phyloP scores from a whole-genome alignment of 2,888 invertebrate genomes.

The Julus scandinavius region DNA sequence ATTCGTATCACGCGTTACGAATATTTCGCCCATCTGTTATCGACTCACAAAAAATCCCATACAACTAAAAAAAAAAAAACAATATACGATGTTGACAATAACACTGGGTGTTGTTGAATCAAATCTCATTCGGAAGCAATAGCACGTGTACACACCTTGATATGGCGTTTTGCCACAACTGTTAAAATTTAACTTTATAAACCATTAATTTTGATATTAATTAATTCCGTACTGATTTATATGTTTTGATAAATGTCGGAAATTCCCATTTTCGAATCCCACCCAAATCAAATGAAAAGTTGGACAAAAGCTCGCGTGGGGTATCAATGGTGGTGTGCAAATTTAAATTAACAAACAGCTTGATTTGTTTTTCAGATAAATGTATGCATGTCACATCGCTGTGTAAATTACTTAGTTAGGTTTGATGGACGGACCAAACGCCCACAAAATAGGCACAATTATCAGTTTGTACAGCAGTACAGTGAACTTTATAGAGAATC shows the following conservation, averaged over 20 bases:
- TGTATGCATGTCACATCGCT: not conserved
- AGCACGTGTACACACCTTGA: not conserved
- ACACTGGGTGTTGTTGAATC: not conserved
- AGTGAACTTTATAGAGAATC: too few species aligned
- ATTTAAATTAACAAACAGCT: not conserved
- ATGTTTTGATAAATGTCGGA: not conserved
- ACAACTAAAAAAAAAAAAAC: not conserved
- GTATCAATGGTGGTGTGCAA: not conserved
- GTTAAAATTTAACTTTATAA: not conserved
- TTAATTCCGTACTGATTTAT: not conserved
- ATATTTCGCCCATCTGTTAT: not conserved
- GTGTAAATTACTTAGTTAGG: not conserved
- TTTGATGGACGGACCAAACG: not conserved
- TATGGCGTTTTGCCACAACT: not conserved
- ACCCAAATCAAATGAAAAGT: not conserved
- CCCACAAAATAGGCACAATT: not conserved
- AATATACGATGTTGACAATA: not conserved
- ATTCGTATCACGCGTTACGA: constrained; percentile 47
- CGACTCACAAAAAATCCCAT: not conserved
- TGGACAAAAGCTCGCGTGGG: not conserved
- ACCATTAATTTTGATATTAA: constrained; percentile 30
- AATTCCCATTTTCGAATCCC: not conserved
- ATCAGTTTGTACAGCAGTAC: not conserved
- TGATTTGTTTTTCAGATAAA: not conserved
- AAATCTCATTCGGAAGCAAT: not conserved